Evolutionary conservation across 2,888 invertebrate genomes (phyloP), one percentile per base, ranked within the genome.

Genomic region (Brachypalpus laphriformis): DNA sequence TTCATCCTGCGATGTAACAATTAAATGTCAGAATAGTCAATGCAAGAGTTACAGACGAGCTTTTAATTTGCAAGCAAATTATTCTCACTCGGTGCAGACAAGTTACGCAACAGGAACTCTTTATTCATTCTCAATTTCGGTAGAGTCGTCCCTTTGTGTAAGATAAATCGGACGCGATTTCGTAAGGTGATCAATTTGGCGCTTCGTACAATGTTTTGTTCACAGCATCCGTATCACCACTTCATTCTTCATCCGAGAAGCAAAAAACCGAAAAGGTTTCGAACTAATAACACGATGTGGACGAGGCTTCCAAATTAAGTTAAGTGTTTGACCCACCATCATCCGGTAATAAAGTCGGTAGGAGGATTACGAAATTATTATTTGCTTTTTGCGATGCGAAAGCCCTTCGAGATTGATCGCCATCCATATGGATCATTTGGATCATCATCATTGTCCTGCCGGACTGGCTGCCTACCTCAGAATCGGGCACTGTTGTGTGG

Each of bases 141-240:
- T 74, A 83, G 42, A 83, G 82, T 74, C 54, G 25, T 66, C 20
- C 14, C 14, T 54, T 65, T 6, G 65, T 59, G 14, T 5, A 31
- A 74, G 63, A 63, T 78, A 45, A 78, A 71, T 80, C 74, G 25
- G 70, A 63, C 37, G 74, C 70, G 76, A 77, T 78, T 78, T 78
- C 49, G 42, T 87, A 89, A 91, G 92, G 91, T 91, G 91, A 91
- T 91, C 91, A 90, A 91, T 91, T 92, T 91, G 91, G 92, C 91
- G 91, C 91, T 91, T 91, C 88, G 89, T 88, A 80, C 68, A 65
- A 74, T 80, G 83, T 83, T 91, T 90, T 90, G 87, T 88, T 88
- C 89, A 89, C 90, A 90, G 89, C 88, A 57, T 25, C 34, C 37
- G 57, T 18, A 40, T 40, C 22, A 22, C 9, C 51, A 54, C 54